Percentiles rank a stretch among this genome's conserved stretches.
phyloP scores from a whole-genome alignment of 2,888 invertebrate genomes.

The Alloscopus bannaensis region DNA sequence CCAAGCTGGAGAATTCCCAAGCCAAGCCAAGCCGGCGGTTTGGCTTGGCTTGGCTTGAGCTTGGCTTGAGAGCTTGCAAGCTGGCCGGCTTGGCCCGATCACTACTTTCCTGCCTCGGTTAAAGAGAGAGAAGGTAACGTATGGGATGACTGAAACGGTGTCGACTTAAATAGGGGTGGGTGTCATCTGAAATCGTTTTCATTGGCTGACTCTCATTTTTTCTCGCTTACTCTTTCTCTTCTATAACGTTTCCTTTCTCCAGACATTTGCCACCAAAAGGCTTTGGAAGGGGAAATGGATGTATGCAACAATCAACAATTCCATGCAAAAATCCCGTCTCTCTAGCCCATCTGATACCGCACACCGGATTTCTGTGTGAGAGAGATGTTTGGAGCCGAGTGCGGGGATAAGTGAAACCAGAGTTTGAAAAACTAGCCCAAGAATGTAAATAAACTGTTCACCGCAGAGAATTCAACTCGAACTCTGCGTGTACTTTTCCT shows the following conservation, averaged over 20 bases:
- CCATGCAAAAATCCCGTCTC: neutral
- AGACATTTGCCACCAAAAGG: neutral
- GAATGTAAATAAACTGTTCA: neutral
- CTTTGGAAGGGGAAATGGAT: neutral
- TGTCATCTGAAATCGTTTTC: conserved; percentile 5
- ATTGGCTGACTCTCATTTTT: neutral
- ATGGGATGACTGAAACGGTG: no score
- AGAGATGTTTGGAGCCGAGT: neutral
- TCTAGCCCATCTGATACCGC: neutral
- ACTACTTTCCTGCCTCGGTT: no score
- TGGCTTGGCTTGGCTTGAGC: no score
- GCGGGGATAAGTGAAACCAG: conserved; percentile 15
- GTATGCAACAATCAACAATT: neutral
- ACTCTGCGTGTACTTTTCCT: neutral
- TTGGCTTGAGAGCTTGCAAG: no score
- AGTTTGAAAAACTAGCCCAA: conserved; percentile 8
- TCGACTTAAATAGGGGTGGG: no score
- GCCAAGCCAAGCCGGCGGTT: no score
- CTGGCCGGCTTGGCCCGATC: no score
- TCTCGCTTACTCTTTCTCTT: no score
- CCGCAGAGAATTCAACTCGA: neutral
- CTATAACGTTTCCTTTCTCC: no score
- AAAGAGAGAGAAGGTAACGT: no score
- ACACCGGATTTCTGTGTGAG: neutral
- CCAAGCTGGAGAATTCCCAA: no score